Evolutionary conservation across 2,888 invertebrate species (phyloP).

Genomic region (Cephus rjabovi): DNA sequence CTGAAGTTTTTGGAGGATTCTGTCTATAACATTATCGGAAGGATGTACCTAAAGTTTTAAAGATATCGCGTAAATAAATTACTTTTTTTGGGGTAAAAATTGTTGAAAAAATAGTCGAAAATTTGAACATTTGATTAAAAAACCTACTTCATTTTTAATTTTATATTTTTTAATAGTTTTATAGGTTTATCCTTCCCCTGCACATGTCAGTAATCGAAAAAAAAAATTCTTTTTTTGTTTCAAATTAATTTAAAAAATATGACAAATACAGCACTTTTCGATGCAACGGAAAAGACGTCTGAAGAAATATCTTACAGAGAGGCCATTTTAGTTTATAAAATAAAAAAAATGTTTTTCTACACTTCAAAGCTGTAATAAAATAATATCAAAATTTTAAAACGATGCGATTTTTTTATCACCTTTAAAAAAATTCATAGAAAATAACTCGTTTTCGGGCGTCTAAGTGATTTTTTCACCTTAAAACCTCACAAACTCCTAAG

Average conservation of each 20-base stretch:
- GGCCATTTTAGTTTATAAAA: too few relatives aligned
- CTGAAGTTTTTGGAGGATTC: neutral
- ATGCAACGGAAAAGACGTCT: too few relatives aligned
- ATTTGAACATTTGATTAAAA: neutral
- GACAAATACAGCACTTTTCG: too few relatives aligned
- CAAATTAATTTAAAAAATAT: too few relatives aligned
- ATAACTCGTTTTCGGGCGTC: too few relatives aligned
- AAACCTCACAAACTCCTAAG: neutral
- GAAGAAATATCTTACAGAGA: too few relatives aligned
- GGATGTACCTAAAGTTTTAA: too few relatives aligned
- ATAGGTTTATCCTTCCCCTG: neutral
- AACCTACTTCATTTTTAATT: neutral
- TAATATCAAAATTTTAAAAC: conserved; percentile 7
- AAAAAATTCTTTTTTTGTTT: neutral
- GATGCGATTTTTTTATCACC: neutral
- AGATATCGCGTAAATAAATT: too few relatives aligned
- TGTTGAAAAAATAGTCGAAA: neutral
- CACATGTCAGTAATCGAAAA: neutral
- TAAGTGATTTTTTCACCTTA: too few relatives aligned
- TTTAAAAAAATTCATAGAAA: too few relatives aligned
- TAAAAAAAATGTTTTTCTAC: conserved; percentile 12
- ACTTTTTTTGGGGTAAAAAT: too few relatives aligned
- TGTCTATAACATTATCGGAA: neutral
- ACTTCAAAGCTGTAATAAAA: conserved; percentile 4
- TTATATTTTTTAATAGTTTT: neutral